Evolutionary conservation across 2,797 vertebrate genomes (phyloP).

Genomic region (Halcyon leucocephala): DNA sequence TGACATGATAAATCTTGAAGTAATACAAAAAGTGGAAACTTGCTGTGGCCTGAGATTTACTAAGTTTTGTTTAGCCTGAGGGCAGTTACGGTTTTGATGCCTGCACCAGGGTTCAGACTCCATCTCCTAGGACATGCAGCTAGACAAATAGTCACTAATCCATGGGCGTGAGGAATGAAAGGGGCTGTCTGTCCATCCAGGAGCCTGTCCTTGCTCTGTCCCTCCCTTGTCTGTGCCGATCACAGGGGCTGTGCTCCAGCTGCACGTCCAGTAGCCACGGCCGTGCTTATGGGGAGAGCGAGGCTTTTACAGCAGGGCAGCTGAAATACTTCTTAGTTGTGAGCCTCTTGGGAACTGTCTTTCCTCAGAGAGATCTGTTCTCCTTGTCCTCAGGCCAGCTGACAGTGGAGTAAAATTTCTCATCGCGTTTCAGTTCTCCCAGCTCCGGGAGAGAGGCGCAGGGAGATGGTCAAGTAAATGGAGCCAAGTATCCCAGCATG

Average conservation of each 20-base stretch:
- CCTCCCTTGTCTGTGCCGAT: neutral
- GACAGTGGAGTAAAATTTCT: constrained; percentile 42
- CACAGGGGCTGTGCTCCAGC: neutral
- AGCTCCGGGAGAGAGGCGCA: constrained; percentile 11
- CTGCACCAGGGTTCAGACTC: neutral
- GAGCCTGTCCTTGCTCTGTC: neutral
- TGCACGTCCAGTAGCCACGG: neutral
- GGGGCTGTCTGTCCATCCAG: neutral
- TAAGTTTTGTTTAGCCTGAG: neutral
- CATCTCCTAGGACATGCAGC: neutral
- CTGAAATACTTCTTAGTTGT: constrained; percentile 32
- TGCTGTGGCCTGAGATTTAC: neutral
- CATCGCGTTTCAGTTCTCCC: constrained; percentile 16
- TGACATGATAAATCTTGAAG: neutral
- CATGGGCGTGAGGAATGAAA: neutral
- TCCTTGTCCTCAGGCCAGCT: constrained; percentile 40
- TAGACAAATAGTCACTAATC: neutral
- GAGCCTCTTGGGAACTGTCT: constrained; percentile 45
- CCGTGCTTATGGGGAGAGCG: neutral
- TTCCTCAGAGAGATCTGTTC: constrained; percentile 44
- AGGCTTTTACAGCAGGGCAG: constrained; percentile 7
- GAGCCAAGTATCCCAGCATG: neutral
- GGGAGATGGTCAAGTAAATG: constrained; percentile 7
- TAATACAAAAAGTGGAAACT: neutral
- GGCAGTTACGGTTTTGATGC: neutral